Percentiles rank a stretch among this genome's conserved stretches.
These are phyloP conservation scores for Meriones psammophilus DNA, from an alignment of 2,797 vertebrate species.

Conservation along the genomic window DNA sequence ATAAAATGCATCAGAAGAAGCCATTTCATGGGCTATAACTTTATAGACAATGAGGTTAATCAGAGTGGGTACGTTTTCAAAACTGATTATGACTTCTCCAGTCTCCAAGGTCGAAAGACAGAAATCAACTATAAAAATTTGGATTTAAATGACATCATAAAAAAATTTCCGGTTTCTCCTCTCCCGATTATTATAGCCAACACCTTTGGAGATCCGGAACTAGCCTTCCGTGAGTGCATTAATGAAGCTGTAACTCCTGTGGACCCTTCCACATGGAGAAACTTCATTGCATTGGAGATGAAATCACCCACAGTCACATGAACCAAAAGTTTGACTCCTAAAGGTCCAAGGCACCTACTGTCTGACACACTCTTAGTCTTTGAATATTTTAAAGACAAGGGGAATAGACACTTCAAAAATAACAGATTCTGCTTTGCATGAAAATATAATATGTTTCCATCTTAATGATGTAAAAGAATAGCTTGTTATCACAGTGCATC, in stretches of 20 bases:
- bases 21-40: conserved; percentile 73
- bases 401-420: conserved; percentile 81
- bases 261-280: neutral
- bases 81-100: conserved; percentile 36
- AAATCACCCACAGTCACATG: neutral
- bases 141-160: conserved; percentile 63
- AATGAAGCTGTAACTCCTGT: conserved; percentile 8
- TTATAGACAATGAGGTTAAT: conserved; percentile 75
- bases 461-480: conserved; percentile 85
- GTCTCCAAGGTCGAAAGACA: conserved; percentile 61
- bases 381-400: conserved; percentile 80
- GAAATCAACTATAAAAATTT: conserved; percentile 65
- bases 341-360: conserved; percentile 62
- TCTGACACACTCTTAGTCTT: conserved; percentile 66
- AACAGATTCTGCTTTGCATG: conserved; percentile 85
- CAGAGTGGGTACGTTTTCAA: conserved; percentile 61
- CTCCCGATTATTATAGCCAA: neutral
- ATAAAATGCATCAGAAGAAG: conserved; percentile 73
- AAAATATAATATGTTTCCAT: conserved; percentile 84
- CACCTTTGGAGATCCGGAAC: conserved; percentile 25
- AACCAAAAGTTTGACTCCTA: conserved; percentile 59
- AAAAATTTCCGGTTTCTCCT: conserved; percentile 24
- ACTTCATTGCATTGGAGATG: neutral
- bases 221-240: neutral
- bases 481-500: conserved; percentile 83